Evolutionary conservation across 2,113 vertebrate species (phyloP).

Genomic region (Chlamydotis undulata): DNA sequence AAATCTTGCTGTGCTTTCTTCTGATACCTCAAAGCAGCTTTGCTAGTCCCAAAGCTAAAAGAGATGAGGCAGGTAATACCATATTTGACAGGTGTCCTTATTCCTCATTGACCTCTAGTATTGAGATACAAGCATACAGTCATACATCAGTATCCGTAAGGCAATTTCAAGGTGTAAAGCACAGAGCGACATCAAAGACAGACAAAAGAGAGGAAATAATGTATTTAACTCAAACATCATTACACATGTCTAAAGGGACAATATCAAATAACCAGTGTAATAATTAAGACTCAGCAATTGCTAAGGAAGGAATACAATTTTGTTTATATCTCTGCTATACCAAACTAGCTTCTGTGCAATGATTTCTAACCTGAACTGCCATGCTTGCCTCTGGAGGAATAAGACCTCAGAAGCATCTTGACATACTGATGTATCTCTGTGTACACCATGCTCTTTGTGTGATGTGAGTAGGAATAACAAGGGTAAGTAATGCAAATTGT

Average conservation of each 20-base stretch:
- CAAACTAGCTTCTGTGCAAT: neutral
- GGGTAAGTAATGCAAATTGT: neutral
- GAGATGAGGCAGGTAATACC: slow-evolving; percentile 11
- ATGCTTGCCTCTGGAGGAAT: neutral
- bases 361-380: neutral
- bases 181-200: neutral
- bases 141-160: neutral
- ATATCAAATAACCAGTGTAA: neutral
- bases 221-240: neutral
- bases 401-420: neutral
- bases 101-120: slow-evolving; percentile 47
- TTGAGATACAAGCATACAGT: slow-evolving; percentile 20
- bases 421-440: neutral
- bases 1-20: slow-evolving; percentile 51
- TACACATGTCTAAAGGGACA: neutral
- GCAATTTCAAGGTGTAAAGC: neutral
- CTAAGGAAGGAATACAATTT: neutral
- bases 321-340: neutral
- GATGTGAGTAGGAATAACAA: neutral
- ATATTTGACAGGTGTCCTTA: slow-evolving; percentile 39
- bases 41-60: slow-evolving; percentile 34
- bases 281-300: neutral
- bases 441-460: neutral
- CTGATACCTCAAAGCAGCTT: slow-evolving; percentile 49
- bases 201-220: neutral